Evolutionary conservation across 2,113 vertebrate genomes (phyloP), one percentile per base, ranked within the genome.

Genomic region (Vimba vimba): DNA sequence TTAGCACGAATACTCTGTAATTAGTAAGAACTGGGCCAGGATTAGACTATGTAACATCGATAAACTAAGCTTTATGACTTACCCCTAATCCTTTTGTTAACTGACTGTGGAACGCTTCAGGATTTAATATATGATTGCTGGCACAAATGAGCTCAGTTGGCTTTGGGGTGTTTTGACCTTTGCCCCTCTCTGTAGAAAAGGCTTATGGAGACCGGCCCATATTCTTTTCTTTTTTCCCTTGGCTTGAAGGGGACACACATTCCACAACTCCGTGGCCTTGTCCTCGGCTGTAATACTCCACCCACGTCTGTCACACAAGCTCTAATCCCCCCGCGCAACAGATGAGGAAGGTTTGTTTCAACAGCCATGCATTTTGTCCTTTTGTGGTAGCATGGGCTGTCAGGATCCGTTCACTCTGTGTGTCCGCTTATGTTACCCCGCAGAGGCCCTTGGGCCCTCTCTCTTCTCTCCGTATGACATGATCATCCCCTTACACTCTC

Each of bases 271-370:
- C 81, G 60, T 9, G 43, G 86, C 84, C 89, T 64, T 52, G 52
- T 80, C 39, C 59, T 45, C 36, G 39, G 13, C 36, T n/a, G 15
- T 64, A 81, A 64, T 11, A 81, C 74, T 55, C 76, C 60, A 82
- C 68, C 43, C 88, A 83, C 79, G 64, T 66, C 78, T 83, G 87
- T 89, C 85, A 87, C 88, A 88, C 82, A 79, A 91, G 91, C 91
- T 90, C 79, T 89, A 91, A 91, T 91, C 87, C 91, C 75, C 75
- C 80, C 79, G 21, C 43, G 80, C 68, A 87, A 92, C 91, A 90
- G 84, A 93, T 89, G 90, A 79, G 89, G 87, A 93, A 90, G 88
- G 89, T 92, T 93, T 90, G 89, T 94, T 94, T 93, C 88, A 92
- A 87, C 90, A 84, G 93, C 84, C 84, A 39, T 15, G 90, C 89